Percentiles rank a stretch among this genome's conserved stretches.
Evolutionary conservation across 2,888 invertebrate species (phyloP).

Genomic region (Hirtodrosophila cameraria): DNA sequence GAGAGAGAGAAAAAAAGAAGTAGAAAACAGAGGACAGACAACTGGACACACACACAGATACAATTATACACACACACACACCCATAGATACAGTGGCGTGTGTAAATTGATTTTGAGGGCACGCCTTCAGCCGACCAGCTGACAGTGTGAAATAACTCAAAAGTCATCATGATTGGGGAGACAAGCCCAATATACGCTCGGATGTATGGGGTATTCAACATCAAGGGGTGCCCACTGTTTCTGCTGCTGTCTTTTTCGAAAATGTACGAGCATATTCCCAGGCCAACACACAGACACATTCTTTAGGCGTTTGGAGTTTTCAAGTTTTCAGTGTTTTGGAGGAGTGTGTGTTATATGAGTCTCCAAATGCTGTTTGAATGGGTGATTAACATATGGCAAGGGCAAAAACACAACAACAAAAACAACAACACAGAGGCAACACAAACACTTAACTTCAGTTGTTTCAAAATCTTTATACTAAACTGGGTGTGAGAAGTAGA

Average conservation of each 20-base stretch:
- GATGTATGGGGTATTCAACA: constrained; percentile 21
- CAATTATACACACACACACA: not conserved
- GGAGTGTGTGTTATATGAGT: constrained; percentile 62
- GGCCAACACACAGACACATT: constrained; percentile 36
- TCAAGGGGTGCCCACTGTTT: constrained; percentile 76
- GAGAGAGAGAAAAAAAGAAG: not conserved
- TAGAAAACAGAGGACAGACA: constrained; percentile 3
- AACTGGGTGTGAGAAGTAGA: constrained; percentile 19
- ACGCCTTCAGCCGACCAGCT: constrained; percentile 37
- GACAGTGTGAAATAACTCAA: constrained; percentile 56
- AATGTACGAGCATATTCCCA: constrained; percentile 68
- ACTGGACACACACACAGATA: constrained; percentile 6
- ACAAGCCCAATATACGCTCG: constrained; percentile 31
- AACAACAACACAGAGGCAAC: constrained; percentile 20
- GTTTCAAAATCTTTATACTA: constrained; percentile 21
- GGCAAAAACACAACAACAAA: constrained; percentile 25
- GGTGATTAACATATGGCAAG: constrained; percentile 71
- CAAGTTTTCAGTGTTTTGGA: constrained; percentile 11
- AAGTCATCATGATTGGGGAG: constrained; percentile 24
- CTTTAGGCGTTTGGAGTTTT: constrained; percentile 12
- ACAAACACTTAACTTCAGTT: constrained; percentile 30
- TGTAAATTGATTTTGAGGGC: constrained; percentile 69
- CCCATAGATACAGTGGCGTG: constrained; percentile 30
- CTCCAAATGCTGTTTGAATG: constrained; percentile 60
- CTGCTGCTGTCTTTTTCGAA: constrained; percentile 20